These are phyloP conservation scores for Arizona elegans DNA, from an alignment of 2,113 vertebrate species.

Conservation along the genomic window DNA sequence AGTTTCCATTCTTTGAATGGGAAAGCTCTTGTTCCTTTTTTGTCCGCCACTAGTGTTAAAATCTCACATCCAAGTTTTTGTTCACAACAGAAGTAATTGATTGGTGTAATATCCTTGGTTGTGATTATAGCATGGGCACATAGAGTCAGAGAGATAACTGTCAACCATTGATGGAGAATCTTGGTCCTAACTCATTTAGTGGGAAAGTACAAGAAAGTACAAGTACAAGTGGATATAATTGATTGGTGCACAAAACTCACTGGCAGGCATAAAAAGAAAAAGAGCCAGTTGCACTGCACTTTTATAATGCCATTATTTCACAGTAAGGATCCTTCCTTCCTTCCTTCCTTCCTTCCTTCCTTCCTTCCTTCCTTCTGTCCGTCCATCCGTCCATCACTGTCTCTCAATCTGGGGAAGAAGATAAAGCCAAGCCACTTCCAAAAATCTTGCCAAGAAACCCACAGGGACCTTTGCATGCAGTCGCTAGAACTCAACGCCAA, in stretches of 20 bases:
- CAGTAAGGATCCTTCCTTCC: background rate
- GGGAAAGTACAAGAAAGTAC: background rate
- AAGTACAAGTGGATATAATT: background rate
- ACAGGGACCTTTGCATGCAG: background rate
- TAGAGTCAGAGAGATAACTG: background rate
- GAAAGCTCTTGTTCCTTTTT: background rate
- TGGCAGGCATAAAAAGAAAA: background rate
- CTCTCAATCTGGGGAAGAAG: background rate
- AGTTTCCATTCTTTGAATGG: background rate
- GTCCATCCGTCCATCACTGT: background rate
- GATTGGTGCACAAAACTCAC: background rate
- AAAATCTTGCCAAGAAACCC: background rate
- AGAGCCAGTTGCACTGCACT: background rate
- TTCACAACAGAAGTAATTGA: background rate
- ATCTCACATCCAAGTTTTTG: background rate
- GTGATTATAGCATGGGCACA: background rate
- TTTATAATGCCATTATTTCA: background rate
- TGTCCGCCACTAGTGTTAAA: background rate
- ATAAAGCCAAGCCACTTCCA: background rate
- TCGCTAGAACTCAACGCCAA: background rate
- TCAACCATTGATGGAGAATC: background rate
- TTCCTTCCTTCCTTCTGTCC: background rate
- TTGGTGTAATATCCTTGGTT: background rate
- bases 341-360: too few relatives aligned
- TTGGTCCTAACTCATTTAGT: background rate